Conservation (phyloP, 1,140 invertebrate genomes). For the Calycopis cecrops region DNA sequence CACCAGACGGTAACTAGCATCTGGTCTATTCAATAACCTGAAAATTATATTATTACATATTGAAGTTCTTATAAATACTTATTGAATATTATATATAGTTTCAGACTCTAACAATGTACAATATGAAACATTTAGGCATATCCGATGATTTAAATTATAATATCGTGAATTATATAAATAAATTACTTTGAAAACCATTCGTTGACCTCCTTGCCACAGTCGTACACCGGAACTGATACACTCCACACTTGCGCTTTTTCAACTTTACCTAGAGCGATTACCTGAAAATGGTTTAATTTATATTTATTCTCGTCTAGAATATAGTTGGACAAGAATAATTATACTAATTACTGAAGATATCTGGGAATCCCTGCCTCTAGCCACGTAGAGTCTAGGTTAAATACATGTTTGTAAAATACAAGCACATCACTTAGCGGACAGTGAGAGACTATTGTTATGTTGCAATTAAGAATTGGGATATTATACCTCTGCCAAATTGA, state of each 20-base stretch:
- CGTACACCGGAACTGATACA: slow-evolving; percentile 72
- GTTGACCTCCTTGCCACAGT: slow-evolving; percentile 79
- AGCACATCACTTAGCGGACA: too few relatives aligned
- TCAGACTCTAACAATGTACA: too few relatives aligned
- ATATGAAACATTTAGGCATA: neutral
- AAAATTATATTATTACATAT: slow-evolving; percentile 16
- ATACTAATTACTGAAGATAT: too few relatives aligned
- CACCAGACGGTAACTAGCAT: slow-evolving; percentile 69
- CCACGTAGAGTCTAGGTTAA: too few relatives aligned
- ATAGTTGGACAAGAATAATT: too few relatives aligned
- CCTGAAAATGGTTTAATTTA: slow-evolving; percentile 26
- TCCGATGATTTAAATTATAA: neutral
- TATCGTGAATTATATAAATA: slow-evolving; percentile 15
- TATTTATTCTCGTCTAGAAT: too few relatives aligned
- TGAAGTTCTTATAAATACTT: too few relatives aligned
- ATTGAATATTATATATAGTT: too few relatives aligned
- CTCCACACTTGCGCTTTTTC: slow-evolving; percentile 49
- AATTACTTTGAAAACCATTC: slow-evolving; percentile 78
- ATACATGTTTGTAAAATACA: too few relatives aligned
- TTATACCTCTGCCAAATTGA: slow-evolving; percentile 72
- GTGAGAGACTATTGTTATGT: too few relatives aligned
- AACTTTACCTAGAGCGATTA: slow-evolving; percentile 35
- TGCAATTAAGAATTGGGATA: too few relatives aligned
- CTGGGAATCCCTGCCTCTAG: too few relatives aligned
- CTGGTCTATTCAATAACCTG: slow-evolving; percentile 39